A percentile compares a stretch with the other conserved stretches of the same genome.
These are phyloP conservation scores for Ranitomeya variabilis DNA, from an alignment of 2,113 vertebrate species.

Conservation along the genomic window DNA sequence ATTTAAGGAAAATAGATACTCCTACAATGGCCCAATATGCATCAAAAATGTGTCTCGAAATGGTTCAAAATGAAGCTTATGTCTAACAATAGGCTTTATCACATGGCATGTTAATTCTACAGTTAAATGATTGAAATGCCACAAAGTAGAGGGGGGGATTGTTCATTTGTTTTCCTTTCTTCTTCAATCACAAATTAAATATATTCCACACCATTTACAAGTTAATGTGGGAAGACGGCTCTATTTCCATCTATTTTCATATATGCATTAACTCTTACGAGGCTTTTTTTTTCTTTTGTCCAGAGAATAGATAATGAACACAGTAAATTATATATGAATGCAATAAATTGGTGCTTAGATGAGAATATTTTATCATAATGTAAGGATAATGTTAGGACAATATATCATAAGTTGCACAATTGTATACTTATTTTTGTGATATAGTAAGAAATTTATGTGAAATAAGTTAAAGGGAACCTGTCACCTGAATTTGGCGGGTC, in stretches of 20 bases:
- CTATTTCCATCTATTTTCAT: not conserved
- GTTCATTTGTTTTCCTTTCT: conserved; percentile 2
- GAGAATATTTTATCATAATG: not conserved
- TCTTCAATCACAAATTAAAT: conserved; percentile 35
- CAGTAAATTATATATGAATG: not conserved
- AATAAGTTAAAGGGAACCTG: too few species aligned
- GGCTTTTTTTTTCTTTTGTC: not conserved
- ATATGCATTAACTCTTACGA: conserved; percentile 2
- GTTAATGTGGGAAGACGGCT: conserved; percentile 25
- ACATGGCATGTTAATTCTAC: conserved; percentile 40
- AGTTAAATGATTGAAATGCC: conserved; percentile 44
- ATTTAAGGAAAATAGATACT: conserved; percentile 23
- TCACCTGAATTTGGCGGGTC: too few species aligned
- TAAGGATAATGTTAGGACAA: not conserved
- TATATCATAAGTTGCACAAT: not conserved
- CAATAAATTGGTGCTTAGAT: not conserved
- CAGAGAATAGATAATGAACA: not conserved
- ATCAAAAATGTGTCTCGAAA: conserved; percentile 46
- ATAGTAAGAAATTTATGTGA: not conserved
- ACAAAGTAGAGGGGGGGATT: conserved; percentile 4
- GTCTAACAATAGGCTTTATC: conserved; percentile 43
- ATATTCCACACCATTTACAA: conserved; percentile 34
- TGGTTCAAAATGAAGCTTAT: conserved; percentile 32
- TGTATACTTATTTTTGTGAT: not conserved
- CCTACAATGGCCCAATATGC: conserved; percentile 34